Base-by-base conservation (phyloP, 2,797 vertebrate species). In the Lophotriccus pileatus region DNA sequence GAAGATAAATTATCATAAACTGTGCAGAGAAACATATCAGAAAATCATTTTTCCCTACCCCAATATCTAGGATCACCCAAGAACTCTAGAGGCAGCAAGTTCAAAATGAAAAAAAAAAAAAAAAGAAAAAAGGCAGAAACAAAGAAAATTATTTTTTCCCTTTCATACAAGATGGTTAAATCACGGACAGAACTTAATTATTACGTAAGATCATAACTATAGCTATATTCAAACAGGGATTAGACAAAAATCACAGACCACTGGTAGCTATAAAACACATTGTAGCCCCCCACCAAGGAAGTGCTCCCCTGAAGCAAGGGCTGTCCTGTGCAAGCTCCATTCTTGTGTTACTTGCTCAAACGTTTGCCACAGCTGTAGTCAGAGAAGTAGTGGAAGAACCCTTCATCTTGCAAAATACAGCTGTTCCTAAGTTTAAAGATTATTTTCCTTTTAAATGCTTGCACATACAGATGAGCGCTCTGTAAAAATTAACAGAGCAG, bases 291-390 rank as follows among this genome's bases (percentile, higher is more conserved):
- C 22, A 58, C 13, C 43, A 58, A 81, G 62, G 22, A 86, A 64
- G 10, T 4, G 20, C n/a, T 56, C 34, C 30, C 55, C 47, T 39
- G 20, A 68, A 69, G 24, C 23, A 21, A 36, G 32, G 39, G 28
- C 44, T 77, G 59, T 63, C 69, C 78, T 50, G 16, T 16, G 59
- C 74, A 90, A 92, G 44, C 7, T 47, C 6, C 36, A 52, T 63
- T 70, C 56, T 41, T 0, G 0, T 19, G 60, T 9, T 93, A 41
- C 64, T 85, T 83, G 58, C 72, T 67, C 30, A 52, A 80, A 81
- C 0, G 0, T 12, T 36, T 69, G 59, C 30, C 39, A 47, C 39
- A 32, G 58, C 15, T 4, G 0, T 6, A 64, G n/a, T 37, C 79
- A 86, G 46, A 93, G 32, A 53, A 63, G 39, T 3, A 76, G 66